Conservation (phyloP, 1,140 invertebrate species). For the Magallana gigas region DNA sequence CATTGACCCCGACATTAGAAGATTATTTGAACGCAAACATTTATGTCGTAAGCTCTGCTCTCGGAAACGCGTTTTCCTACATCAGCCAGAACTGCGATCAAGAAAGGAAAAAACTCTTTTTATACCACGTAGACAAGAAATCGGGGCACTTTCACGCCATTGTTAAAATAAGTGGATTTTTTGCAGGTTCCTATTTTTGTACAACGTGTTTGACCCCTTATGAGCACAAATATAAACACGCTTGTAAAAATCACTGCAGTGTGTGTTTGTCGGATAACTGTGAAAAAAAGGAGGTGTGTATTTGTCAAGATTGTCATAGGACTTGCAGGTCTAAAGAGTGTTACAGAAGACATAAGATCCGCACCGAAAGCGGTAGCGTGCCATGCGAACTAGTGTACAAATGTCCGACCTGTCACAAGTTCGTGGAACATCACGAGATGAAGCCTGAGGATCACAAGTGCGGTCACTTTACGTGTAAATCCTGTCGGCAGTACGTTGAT, state of each 20-base stretch:
- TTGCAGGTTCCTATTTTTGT: constrained; percentile 47
- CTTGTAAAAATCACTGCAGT: constrained; percentile 30
- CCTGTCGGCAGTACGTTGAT: constrained; percentile 23
- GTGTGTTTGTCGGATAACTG: constrained; percentile 27
- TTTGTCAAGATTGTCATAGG: constrained; percentile 31
- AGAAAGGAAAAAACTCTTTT: constrained; percentile 36
- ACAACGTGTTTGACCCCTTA: constrained; percentile 41
- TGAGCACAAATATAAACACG: constrained; percentile 20
- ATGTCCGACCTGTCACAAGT: constrained; percentile 42
- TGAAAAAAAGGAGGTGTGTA: neutral
- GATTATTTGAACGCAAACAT: constrained; percentile 45
- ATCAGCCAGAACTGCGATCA: neutral
- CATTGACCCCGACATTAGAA: constrained; percentile 28
- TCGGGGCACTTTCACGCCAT: constrained; percentile 42
- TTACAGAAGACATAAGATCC: constrained; percentile 1
- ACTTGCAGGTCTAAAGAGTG: constrained; percentile 43
- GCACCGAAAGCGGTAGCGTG: neutral
- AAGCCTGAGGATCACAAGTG: constrained; percentile 44
- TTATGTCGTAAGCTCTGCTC: constrained; percentile 37
- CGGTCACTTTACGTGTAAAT: constrained; percentile 42
- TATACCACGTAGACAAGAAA: constrained; percentile 8
- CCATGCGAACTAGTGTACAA: constrained; percentile 45
- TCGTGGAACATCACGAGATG: constrained; percentile 8
- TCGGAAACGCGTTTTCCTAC: constrained; percentile 43
- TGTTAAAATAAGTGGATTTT: constrained; percentile 40